phyloP scores from a whole-genome alignment of 2,888 invertebrate species.

The Petrolisthes manimaculis region DNA sequence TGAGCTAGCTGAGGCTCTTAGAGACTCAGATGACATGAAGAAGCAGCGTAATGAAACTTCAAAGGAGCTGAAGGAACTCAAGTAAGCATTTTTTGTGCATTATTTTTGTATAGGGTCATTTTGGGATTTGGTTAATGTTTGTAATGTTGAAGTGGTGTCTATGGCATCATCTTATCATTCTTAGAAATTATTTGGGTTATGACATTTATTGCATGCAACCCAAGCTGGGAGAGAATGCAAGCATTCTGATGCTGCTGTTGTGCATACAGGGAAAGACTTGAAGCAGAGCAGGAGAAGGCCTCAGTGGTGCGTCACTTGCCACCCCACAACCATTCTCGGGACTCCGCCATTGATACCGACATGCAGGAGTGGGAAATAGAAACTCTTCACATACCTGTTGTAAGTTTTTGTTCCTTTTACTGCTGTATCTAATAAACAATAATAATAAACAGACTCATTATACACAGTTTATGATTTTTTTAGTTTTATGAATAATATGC shows the following conservation, averaged over 20 bases:
- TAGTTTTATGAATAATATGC: too few species aligned
- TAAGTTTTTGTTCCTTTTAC: conserved; percentile 66
- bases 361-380: conserved; percentile 86
- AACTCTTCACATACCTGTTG: conserved; percentile 82
- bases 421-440: neutral
- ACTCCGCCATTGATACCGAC: conserved; percentile 81
- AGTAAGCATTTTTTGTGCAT: conserved; percentile 66
- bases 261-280: conserved; percentile 76
- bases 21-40: conserved; percentile 92
- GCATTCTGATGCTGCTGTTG: neutral
- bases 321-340: conserved; percentile 76
- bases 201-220: too few species aligned
- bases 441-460: too few species aligned
- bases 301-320: conserved; percentile 73
- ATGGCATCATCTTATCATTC: too few species aligned
- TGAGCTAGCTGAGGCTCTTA: conserved; percentile 89
- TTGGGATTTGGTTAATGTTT: too few species aligned
- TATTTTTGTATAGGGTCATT: neutral
- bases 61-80: conserved; percentile 83
- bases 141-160: too few species aligned
- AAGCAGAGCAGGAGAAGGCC: conserved; percentile 76
- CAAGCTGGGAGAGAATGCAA: too few species aligned
- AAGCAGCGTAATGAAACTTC: conserved; percentile 86
- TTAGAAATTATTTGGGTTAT: too few species aligned
- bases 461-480: too few species aligned